Conservation (phyloP, 2,113 vertebrate genomes). For the Pagrus major region DNA sequence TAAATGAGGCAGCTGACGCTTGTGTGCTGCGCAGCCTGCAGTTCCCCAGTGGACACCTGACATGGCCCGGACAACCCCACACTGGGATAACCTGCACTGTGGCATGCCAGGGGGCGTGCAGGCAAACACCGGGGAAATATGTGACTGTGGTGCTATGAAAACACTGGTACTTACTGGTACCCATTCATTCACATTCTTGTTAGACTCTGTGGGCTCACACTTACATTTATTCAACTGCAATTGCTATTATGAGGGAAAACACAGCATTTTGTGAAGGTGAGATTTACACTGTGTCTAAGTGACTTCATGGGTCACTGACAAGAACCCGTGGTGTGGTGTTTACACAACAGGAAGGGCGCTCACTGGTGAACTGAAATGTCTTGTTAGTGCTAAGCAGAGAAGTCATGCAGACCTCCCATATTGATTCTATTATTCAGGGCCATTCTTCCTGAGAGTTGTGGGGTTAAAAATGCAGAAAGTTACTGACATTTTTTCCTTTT, state of each 20-base stretch:
- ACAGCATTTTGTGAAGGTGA: constrained; percentile 44
- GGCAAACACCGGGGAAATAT: constrained; percentile 56
- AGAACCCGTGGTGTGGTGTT: constrained; percentile 72
- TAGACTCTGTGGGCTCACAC: constrained; percentile 42
- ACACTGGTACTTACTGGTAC: constrained; percentile 66
- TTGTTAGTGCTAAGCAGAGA: constrained; percentile 60
- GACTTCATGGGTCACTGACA: constrained; percentile 76
- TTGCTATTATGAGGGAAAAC: constrained; percentile 67
- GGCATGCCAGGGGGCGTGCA: constrained; percentile 37
- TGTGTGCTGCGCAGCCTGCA: constrained; percentile 53
- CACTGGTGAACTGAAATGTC: constrained; percentile 63
- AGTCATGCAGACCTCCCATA: constrained; percentile 66
- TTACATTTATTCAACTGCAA: constrained; percentile 56
- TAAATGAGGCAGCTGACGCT: constrained; percentile 77
- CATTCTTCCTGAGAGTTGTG: neutral
- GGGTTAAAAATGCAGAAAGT: neutral
- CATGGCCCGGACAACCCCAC: constrained; percentile 52
- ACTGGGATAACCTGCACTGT: constrained; percentile 66
- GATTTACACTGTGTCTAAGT: constrained; percentile 58
- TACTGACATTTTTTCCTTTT: too few relatives aligned
- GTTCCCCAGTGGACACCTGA: constrained; percentile 76
- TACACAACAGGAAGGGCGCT: constrained; percentile 65
- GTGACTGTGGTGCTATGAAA: constrained; percentile 53
- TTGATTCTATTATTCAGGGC: constrained; percentile 23
- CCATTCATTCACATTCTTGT: constrained; percentile 64